Conservation (phyloP, 2,113 vertebrate species). For the Forbesichthys papilliferus region DNA sequence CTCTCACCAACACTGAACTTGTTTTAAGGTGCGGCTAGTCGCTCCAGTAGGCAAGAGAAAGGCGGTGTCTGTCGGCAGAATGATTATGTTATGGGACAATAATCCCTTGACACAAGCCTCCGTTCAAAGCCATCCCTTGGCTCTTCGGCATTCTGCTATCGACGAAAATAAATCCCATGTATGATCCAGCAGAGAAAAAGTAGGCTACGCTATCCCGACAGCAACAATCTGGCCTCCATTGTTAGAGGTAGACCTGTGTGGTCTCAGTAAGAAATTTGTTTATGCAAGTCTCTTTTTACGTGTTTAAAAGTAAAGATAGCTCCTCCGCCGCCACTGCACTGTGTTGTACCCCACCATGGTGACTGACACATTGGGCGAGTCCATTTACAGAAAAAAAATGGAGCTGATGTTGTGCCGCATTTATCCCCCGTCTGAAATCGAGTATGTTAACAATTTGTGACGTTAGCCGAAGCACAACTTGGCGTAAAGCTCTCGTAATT, state of each 20-base stretch:
- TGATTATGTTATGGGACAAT: constrained; percentile 22
- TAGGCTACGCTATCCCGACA: constrained; percentile 32
- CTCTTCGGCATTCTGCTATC: constrained; percentile 67
- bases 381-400: constrained; percentile 56
- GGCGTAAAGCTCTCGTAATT: too few species aligned
- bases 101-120: constrained; percentile 35
- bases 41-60: background rate
- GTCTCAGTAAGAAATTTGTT: constrained; percentile 25
- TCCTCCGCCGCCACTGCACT: constrained; percentile 54
- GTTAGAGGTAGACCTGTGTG: constrained; percentile 8
- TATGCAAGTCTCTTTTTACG: constrained; percentile 23
- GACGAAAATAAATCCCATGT: constrained; percentile 52
- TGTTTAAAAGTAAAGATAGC: constrained; percentile 50
- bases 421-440: too few species aligned
- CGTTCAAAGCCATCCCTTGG: constrained; percentile 55
- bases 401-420: constrained; percentile 15
- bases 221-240: constrained; percentile 41
- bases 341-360: constrained; percentile 80
- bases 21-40: background rate
- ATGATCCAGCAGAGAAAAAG: constrained; percentile 39
- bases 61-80: background rate
- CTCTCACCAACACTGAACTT: constrained; percentile 25
- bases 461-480: too few species aligned
- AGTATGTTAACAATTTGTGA: too few species aligned
- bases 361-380: constrained; percentile 77